Percentiles rank a stretch among this genome's conserved stretches.
Evolutionary conservation across 2,797 vertebrate genomes (phyloP).

Genomic region (Babyrousa celebensis): DNA sequence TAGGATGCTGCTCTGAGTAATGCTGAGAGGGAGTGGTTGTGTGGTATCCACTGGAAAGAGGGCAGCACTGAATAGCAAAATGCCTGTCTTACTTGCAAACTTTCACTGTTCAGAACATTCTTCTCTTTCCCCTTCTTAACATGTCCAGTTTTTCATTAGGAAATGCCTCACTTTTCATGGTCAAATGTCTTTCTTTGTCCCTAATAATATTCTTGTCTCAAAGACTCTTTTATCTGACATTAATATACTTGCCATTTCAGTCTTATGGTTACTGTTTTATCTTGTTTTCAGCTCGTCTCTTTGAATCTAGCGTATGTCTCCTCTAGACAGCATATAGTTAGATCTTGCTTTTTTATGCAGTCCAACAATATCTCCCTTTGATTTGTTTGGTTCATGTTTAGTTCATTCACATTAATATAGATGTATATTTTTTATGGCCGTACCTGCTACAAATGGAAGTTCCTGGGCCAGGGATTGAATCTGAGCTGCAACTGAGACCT

Average conservation of each 20-base stretch:
- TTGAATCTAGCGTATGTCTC: not conserved
- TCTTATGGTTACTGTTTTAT: not conserved
- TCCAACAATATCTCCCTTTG: not conserved
- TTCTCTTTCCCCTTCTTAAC: not conserved
- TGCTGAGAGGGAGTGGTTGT: not conserved
- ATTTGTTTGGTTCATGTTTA: not conserved
- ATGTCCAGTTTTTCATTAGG: not conserved
- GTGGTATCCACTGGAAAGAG: too few species aligned
- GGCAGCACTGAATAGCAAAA: not conserved
- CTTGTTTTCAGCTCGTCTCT: not conserved
- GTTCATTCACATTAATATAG: not conserved
- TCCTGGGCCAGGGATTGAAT: too few species aligned
- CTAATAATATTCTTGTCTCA: not conserved
- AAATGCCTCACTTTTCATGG: not conserved
- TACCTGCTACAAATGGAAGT: too few species aligned
- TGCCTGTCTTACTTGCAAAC: not conserved
- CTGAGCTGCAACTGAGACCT: too few species aligned
- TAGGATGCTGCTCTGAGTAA: not conserved
- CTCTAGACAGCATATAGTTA: not conserved
- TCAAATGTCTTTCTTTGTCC: not conserved
- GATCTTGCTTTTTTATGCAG: not conserved
- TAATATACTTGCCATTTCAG: not conserved
- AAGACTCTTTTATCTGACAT: not conserved
- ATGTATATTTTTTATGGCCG: too few species aligned
- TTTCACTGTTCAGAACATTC: not conserved